A percentile compares a stretch with the other conserved stretches of the same genome.
These are phyloP conservation scores for Diadema setosum DNA, from an alignment of 35 echinoderm and acorn worm species.

Conservation along the genomic window DNA sequence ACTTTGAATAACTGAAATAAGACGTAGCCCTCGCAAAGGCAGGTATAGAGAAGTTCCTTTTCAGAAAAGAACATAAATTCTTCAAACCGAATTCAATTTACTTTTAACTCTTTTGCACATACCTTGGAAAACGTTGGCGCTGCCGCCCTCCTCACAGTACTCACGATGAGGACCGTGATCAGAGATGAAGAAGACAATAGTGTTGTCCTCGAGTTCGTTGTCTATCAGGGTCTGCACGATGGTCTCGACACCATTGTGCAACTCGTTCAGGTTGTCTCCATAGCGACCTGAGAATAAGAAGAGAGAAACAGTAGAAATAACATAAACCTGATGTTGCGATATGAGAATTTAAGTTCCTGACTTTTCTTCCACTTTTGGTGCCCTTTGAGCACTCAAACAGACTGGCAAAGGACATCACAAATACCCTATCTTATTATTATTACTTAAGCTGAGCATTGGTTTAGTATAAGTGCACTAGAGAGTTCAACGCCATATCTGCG, in stretches of 20 bases:
- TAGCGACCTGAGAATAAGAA: slow-evolving; percentile 18
- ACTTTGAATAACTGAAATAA: too few species aligned
- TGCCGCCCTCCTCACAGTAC: slow-evolving; percentile 26
- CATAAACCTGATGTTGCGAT: too few species aligned
- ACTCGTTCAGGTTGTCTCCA: slow-evolving; percentile 20
- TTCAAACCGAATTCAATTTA: not conserved
- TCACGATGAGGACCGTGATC: slow-evolving; percentile 41
- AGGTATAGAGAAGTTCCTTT: not conserved
- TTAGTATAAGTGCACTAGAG: too few species aligned
- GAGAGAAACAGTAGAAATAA: too few species aligned
- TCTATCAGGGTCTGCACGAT: not conserved
- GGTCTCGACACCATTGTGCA: not conserved
- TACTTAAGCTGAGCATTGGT: too few species aligned
- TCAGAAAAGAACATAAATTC: not conserved
- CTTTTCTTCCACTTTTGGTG: too few species aligned
- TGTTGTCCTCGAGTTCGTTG: not conserved
- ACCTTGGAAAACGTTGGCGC: slow-evolving; percentile 12
- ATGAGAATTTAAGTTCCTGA: too few species aligned
- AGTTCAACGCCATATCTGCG: too few species aligned
- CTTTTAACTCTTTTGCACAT: not conserved
- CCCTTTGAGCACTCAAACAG: too few species aligned
- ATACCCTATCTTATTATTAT: too few species aligned
- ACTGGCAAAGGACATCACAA: too few species aligned
- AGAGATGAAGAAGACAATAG: slow-evolving; percentile 39
- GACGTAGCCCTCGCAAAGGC: not conserved